Conservation (phyloP, 2,888 invertebrate genomes). For the Caenorhabditis sp. region DNA sequence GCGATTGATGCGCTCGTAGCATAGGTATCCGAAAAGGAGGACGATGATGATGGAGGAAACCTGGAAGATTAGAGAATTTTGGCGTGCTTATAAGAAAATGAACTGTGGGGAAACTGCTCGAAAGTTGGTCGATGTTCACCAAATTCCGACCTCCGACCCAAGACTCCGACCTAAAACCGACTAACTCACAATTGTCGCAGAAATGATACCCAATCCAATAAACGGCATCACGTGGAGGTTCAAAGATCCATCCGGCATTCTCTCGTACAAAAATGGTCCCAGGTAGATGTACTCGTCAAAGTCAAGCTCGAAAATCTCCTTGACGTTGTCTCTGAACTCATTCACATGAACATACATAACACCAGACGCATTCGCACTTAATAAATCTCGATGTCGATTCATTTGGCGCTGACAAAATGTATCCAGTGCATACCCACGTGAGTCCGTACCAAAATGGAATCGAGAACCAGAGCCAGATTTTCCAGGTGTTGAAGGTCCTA, state of each 20-base stretch:
- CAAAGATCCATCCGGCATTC: not conserved
- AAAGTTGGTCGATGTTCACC: too few species aligned
- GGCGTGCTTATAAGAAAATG: too few species aligned
- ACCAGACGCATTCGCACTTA: too few species aligned
- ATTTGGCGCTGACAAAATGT: not conserved
- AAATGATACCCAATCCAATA: constrained; percentile 1
- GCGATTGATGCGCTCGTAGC: not conserved
- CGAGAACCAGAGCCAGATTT: not conserved
- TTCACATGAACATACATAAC: too few species aligned
- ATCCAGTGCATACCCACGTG: not conserved
- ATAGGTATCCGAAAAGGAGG: not conserved
- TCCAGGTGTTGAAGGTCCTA: not conserved
- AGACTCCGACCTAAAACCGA: too few species aligned
- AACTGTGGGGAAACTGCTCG: too few species aligned
- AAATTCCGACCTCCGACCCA: too few species aligned
- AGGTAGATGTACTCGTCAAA: not conserved
- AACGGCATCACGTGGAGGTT: not conserved
- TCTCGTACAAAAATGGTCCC: not conserved
- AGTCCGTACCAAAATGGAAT: not conserved
- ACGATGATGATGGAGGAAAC: too few species aligned
- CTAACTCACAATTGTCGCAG: not conserved
- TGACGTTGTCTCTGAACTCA: not conserved
- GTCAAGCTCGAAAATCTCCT: not conserved
- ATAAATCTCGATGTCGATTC: not conserved
- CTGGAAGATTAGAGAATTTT: too few species aligned